Evolutionary conservation across 2,113 vertebrate genomes (phyloP).

Genomic region (Melanocharis versteri): DNA sequence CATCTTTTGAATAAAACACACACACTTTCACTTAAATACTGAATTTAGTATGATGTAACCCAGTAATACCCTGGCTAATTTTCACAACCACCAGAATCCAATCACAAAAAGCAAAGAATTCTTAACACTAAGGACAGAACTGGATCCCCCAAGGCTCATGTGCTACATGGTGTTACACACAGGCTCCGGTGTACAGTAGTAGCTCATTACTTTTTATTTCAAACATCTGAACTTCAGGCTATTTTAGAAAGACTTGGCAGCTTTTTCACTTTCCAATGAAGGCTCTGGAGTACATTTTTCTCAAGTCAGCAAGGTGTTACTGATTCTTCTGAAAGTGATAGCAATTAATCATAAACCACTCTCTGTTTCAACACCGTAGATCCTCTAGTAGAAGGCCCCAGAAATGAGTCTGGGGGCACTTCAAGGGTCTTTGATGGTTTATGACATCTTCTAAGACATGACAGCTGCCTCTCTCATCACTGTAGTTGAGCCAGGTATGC

Average conservation of each 20-base stretch:
- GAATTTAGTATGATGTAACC: not conserved
- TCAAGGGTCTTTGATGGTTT: not conserved
- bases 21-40: not conserved
- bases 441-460: not conserved
- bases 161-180: not conserved
- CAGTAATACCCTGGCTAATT: not conserved
- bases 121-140: not conserved
- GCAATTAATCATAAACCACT: not conserved
- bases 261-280: not conserved
- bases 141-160: not conserved
- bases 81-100: not conserved
- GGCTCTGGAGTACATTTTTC: not conserved
- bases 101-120: not conserved
- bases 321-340: not conserved
- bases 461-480: not conserved
- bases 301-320: not conserved
- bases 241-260: not conserved
- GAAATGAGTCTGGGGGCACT: not conserved
- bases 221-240: not conserved
- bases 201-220: not conserved
- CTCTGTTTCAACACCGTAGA: not conserved
- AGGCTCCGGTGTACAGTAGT: not conserved
- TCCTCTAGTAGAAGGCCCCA: not conserved
- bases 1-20: not conserved
- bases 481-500: not conserved